phyloP scores from a whole-genome alignment of 2,113 vertebrate species.

The Embiotoca jacksoni region DNA sequence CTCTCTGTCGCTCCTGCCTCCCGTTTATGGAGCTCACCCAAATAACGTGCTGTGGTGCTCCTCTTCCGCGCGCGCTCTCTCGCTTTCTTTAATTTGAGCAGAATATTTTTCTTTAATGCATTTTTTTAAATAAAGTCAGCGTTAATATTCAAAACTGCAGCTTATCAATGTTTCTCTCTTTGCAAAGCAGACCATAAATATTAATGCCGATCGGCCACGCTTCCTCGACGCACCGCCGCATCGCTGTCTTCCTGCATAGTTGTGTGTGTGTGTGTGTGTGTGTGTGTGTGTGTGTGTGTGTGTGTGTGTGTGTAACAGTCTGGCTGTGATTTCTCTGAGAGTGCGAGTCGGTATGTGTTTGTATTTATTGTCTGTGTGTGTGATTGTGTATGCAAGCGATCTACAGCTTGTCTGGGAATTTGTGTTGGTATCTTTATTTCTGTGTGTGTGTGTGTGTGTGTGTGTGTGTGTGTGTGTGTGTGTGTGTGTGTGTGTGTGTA shows the following conservation, averaged over 20 bases:
- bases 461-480: conserved; percentile 17
- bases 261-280: conserved; percentile 30
- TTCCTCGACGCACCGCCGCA: conserved; percentile 36
- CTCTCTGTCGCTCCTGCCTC: too few relatives aligned
- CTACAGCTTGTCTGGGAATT: conserved; percentile 45
- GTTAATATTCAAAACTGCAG: conserved; percentile 85
- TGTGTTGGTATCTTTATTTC: conserved; percentile 30
- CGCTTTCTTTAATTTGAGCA: conserved; percentile 78
- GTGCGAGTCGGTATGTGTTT: conserved; percentile 1
- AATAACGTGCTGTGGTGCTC: background rate
- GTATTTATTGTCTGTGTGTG: conserved; percentile 43
- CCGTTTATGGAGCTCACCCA: too few relatives aligned
- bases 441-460: conserved; percentile 19
- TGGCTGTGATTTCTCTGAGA: conserved; percentile 16
- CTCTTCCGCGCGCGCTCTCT: conserved; percentile 5
- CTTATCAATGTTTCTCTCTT: conserved; percentile 87
- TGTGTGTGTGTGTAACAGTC: conserved; percentile 21
- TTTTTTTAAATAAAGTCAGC: conserved; percentile 83
- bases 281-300: conserved; percentile 23
- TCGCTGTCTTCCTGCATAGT: conserved; percentile 1
- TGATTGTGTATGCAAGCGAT: conserved; percentile 39
- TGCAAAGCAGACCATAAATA: conserved; percentile 86
- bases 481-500: conserved; percentile 30
- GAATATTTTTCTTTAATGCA: conserved; percentile 83
- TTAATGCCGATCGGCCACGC: conserved; percentile 79